Conservation (phyloP, 2,797 vertebrate species). For the Clamator glandarius region DNA sequence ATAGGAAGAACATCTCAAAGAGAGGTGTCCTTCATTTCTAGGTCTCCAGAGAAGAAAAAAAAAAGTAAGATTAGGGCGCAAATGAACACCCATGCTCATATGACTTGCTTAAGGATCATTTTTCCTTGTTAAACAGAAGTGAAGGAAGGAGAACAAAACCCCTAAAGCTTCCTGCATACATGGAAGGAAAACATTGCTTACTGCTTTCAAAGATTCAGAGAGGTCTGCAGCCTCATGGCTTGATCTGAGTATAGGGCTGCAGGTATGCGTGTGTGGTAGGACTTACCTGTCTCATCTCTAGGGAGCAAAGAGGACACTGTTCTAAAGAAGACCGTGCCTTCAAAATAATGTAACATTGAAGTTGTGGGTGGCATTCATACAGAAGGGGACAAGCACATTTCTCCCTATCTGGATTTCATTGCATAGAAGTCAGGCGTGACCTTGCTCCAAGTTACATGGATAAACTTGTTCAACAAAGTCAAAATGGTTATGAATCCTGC, state of each 20-base stretch:
- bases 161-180: background rate
- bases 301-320: background rate
- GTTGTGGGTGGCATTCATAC: fast-evolving
- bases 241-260: background rate
- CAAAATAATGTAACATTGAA: fast-evolving
- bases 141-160: background rate
- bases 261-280: background rate
- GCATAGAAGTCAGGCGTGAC: background rate
- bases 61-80: background rate
- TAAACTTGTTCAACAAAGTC: background rate
- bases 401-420: background rate
- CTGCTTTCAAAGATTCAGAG: background rate
- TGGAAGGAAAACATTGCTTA: background rate
- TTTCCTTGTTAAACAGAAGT: background rate
- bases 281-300: background rate
- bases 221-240: fast-evolving
- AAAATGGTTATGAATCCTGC: background rate
- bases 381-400: background rate
- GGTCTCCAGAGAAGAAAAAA: background rate
- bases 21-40: background rate
- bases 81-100: background rate
- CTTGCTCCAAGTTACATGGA: background rate
- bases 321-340: background rate
- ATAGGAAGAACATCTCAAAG: background rate
- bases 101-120: background rate